Conservation (phyloP, 1,140 invertebrate species). For the Pararge aegeria region DNA sequence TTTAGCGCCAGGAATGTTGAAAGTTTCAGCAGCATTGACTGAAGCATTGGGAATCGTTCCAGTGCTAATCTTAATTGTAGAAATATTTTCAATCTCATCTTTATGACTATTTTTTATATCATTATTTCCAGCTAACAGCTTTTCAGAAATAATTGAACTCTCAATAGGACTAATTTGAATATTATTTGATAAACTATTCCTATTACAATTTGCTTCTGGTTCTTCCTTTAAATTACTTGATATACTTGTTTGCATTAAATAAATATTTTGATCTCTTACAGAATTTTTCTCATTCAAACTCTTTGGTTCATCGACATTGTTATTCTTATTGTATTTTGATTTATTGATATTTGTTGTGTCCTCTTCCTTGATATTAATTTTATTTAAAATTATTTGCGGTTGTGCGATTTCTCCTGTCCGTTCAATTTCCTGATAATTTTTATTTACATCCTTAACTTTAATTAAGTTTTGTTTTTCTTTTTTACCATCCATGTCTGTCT, state of each 20-base stretch:
- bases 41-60: not conserved
- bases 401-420: not conserved
- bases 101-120: not conserved
- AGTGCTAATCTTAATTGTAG: not conserved
- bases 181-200: not conserved
- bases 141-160: not conserved
- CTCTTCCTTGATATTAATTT: not conserved
- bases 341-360: not conserved
- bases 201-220: not conserved
- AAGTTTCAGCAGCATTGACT: not conserved
- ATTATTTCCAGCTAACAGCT: not conserved
- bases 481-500: not conserved
- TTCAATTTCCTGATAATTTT: not conserved
- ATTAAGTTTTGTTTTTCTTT: not conserved
- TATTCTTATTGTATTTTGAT: not conserved
- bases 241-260: not conserved
- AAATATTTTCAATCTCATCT: not conserved
- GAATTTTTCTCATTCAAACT: not conserved
- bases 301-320: not conserved
- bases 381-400: not conserved
- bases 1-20: not conserved
- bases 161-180: not conserved
- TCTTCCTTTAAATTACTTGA: not conserved
- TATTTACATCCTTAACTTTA: not conserved
- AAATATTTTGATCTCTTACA: not conserved